Conservation (phyloP, 2,113 vertebrate species). For the Anseranas semipalmata region DNA sequence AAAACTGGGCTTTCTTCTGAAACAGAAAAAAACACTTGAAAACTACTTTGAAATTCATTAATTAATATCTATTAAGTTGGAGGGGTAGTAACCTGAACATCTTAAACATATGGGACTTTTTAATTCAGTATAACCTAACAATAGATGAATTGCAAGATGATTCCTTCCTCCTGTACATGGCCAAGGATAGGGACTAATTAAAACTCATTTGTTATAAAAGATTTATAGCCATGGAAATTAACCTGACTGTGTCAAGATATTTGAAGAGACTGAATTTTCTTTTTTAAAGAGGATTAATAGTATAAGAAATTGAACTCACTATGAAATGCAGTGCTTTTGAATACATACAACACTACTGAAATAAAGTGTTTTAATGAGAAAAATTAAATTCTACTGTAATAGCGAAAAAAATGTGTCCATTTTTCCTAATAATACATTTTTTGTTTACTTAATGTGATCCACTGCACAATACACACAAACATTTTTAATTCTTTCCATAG, state of each 20-base stretch:
- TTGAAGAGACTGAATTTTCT: conserved; percentile 38
- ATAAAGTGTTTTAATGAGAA: not conserved
- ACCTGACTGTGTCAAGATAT: conserved; percentile 46
- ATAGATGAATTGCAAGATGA: conserved; percentile 15
- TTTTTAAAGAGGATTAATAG: conserved; percentile 45
- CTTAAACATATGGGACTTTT: conserved; percentile 24
- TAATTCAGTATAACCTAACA: conserved; percentile 20
- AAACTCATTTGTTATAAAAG: conserved; percentile 52
- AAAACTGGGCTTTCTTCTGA: not conserved
- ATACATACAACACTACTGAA: not conserved
- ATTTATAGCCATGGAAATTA: conserved; percentile 63
- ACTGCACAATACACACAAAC: not conserved
- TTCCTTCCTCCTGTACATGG: not conserved
- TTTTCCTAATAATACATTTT: not conserved
- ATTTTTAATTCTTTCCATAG: not conserved
- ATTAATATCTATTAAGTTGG: not conserved
- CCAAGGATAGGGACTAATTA: conserved; percentile 58
- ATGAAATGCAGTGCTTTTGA: conserved; percentile 5
- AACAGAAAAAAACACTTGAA: not conserved
- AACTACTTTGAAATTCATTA: not conserved
- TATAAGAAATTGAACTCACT: conserved; percentile 39
- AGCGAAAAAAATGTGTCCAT: not conserved
- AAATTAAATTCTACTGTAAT: not conserved
- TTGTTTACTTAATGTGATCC: not conserved
- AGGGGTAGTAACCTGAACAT: not conserved